These are phyloP conservation scores for Phalacrocorax carbo DNA, from an alignment of 2,113 vertebrate genomes.

Conservation along the genomic window DNA sequence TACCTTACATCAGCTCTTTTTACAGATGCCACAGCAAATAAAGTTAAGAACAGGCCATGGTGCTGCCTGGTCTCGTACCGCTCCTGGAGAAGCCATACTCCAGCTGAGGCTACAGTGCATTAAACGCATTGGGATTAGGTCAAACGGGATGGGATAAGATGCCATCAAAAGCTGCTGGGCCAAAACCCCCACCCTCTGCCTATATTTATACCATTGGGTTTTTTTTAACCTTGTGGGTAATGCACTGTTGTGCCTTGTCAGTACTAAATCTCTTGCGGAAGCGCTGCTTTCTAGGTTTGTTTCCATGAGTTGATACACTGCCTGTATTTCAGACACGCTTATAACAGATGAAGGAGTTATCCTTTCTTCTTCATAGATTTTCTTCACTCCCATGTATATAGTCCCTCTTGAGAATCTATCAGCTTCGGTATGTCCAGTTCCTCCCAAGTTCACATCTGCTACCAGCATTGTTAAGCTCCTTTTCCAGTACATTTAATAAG, in stretches of 20 bases:
- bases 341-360: neutral
- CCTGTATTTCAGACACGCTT: neutral
- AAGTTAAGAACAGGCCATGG: neutral
- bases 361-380: neutral
- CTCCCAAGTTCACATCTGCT: neutral
- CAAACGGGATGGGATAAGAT: neutral
- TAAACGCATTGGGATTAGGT: neutral
- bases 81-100: neutral
- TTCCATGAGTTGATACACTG: neutral
- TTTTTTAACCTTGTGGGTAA: neutral
- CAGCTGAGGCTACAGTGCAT: accelerated
- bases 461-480: neutral
- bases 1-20: neutral
- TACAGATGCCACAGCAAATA: neutral
- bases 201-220: neutral
- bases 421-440: neutral
- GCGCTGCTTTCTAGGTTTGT: slow-evolving; percentile 19
- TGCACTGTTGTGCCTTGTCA: neutral
- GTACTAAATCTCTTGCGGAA: neutral
- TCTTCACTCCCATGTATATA: neutral
- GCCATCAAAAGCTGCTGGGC: neutral
- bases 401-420: neutral
- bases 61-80: accelerated
- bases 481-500: neutral
- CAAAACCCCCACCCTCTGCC: neutral